A percentile compares a stretch with the other conserved stretches of the same genome.
Evolutionary conservation across 2,888 invertebrate species (phyloP).

Genomic region (Amphimallon solstitiale): DNA sequence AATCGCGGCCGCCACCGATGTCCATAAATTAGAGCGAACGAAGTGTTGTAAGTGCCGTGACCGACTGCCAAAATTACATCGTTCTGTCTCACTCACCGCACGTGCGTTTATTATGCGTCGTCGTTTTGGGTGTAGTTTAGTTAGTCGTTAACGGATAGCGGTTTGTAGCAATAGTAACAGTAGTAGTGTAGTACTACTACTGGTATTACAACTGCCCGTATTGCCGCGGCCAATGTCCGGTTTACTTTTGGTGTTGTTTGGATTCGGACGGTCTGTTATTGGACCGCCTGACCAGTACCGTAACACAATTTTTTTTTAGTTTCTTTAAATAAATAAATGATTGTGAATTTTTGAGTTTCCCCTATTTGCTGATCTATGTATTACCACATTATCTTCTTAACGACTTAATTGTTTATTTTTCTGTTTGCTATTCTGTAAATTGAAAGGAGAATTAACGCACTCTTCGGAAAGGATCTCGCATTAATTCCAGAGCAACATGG

Average conservation of each 20-base stretch:
- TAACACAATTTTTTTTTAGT: too few species aligned
- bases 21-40: slow-evolving; percentile 19
- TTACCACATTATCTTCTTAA: too few species aligned
- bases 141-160: background rate
- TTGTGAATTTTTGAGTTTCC: too few species aligned
- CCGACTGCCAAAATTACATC: slow-evolving; percentile 7
- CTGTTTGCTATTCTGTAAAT: too few species aligned
- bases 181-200: slow-evolving; percentile 9
- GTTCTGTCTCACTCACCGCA: background rate
- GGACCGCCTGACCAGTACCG: too few species aligned
- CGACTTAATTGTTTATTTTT: too few species aligned
- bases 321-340: too few species aligned
- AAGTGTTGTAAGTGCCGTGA: slow-evolving; percentile 10
- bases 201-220: background rate
- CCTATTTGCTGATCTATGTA: too few species aligned
- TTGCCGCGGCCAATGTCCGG: background rate
- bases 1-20: slow-evolving; percentile 18
- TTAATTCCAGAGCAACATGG: too few species aligned
- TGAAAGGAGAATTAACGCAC: too few species aligned
- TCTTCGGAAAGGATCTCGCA: too few species aligned
- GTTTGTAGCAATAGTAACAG: background rate
- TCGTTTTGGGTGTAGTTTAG: background rate
- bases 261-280: slow-evolving; percentile 1
- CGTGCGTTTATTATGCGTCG: slow-evolving; percentile 5
- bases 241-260: slow-evolving; percentile 5